Evolutionary conservation across 2,888 invertebrate genomes (phyloP), one percentile per base, ranked within the genome.

Genomic region (Drosophila affinis): DNA sequence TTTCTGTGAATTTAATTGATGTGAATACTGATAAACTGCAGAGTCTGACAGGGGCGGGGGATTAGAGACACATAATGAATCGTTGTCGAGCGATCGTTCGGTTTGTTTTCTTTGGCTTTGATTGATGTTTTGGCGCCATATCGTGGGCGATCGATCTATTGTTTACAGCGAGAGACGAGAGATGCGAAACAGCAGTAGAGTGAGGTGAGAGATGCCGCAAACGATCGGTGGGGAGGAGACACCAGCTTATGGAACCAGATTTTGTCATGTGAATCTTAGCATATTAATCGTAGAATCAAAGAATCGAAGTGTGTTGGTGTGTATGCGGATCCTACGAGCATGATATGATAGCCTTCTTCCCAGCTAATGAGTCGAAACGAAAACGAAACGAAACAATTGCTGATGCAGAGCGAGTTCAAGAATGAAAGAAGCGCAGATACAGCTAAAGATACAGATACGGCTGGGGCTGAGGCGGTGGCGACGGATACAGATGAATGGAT

Each of bases 91-190:
- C 52, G 69, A 56, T 68, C 27, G n/a, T 17, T 24, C 27, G 29
- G 51, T 69, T 70, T 69, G 70, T 69, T 72, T 72, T 71, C 62
- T 47, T 71, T 71, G 46, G 72, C 63, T 71, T 55, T 83, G 86
- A 86, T 83, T 82, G 86, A 83, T 86, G 79, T 78, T 82, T 86
- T 83, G 86, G 83, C 86, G 82, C 82, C 86, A 74, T 67, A 73
- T 80, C 76, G 85, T 76, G 78, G 79, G 83, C 58, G 69, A 48
- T 58, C 12, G 34, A 12, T 32, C 45, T 32, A 67, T 69, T 69
- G 69, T 67, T 69, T 69, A 62, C 55, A 62, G 55, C 27, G 17
- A 34, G 48, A 61, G 62, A 55, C 24, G 61, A 54, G 55, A 45
- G 49, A 59, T 65, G 14, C 52, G 59, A 70, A 51, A 14, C 48